These are phyloP conservation scores for Lagocephalus sceleratus DNA, from an alignment of 2,797 vertebrate genomes.

Conservation along the genomic window DNA sequence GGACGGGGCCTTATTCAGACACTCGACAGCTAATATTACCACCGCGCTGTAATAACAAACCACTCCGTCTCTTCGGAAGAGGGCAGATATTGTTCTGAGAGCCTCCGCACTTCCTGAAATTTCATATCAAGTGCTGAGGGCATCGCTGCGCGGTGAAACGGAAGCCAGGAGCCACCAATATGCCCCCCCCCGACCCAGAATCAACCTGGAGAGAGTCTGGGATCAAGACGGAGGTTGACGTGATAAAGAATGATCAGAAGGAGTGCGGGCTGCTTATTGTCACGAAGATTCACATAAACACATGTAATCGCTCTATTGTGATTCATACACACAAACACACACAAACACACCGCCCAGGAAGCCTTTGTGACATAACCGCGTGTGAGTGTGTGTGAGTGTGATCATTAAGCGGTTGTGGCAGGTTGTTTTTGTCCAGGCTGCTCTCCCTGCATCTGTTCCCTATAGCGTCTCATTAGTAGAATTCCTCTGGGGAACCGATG, in stretches of 20 bases:
- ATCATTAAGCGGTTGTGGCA: slow-evolving; percentile 70
- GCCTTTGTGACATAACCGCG: slow-evolving; percentile 69
- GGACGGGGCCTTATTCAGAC: slow-evolving; percentile 68
- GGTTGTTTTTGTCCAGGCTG: slow-evolving; percentile 67
- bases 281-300: slow-evolving; percentile 22
- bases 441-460: slow-evolving; percentile 72
- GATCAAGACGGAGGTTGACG: background rate
- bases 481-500: slow-evolving; percentile 64
- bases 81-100: slow-evolving; percentile 56
- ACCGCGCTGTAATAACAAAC: slow-evolving; percentile 74
- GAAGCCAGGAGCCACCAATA: slow-evolving; percentile 40
- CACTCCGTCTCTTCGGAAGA: slow-evolving; percentile 50
- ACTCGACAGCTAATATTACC: slow-evolving; percentile 71
- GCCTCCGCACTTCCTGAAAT: slow-evolving; percentile 66
- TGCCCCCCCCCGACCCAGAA: background rate
- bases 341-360: slow-evolving; percentile 56
- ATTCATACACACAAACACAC: slow-evolving; percentile 49
- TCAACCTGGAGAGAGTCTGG: slow-evolving; percentile 3
- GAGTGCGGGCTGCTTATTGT: background rate
- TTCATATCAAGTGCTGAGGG: slow-evolving; percentile 64
- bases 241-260: slow-evolving; percentile 21
- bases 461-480: slow-evolving; percentile 69
- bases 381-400: slow-evolving; percentile 34
- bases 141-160: slow-evolving; percentile 42
- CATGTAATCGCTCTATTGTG: slow-evolving; percentile 9